Evolutionary conservation across 2,888 invertebrate genomes (phyloP), one percentile per base, ranked within the genome.

Genomic region (Tinea trinotella): DNA sequence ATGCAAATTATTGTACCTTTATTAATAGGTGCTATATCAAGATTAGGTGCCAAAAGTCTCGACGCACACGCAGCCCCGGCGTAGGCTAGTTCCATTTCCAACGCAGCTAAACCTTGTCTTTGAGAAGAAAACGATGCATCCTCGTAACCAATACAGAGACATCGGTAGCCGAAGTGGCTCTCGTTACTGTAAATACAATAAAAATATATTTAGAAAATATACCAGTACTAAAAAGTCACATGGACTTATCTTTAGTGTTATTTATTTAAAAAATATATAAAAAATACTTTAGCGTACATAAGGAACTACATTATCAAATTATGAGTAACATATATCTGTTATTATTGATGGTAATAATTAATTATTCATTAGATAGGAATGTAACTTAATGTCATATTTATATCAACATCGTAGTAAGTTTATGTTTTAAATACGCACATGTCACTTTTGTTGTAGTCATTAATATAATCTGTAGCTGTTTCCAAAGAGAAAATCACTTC

Each of bases 401-500:
- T 7, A 30, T 30, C 5, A 30, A 30, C 5, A 7, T 30, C 5
- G 9, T 30, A 30, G 30, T 30, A 30, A 30, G 30, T 7, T 30
- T 4, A 30, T 30, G 30, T 30, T 2, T 30, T 4, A 30, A 30
- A 10, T 30, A 30, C 13, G 7, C 17, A 36, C 36, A 54, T 36
- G 19, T 46, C 19, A 19, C 19, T 19, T 10, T 73, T 91, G 65
- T 93, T 92, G 60, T 95, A 97, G 76, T 96, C 96, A 66, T 95
- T 95, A 57, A 96, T 90, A 74, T 98, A 98, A 73, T 98, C 93
- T 0, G 98, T 95, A 0, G 98, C 96, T 0, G 98, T 98, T 83
- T 99, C 98, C 68, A 99, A 72, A 0, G 97, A 97, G 75, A 99
- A 97, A 64, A 97, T 91, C 0, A 98, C 93, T 81, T 97, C 95